Evolutionary conservation across 2,888 invertebrate genomes (phyloP), one percentile per base, ranked within the genome.

Genomic region (Zygaena filipendulae): DNA sequence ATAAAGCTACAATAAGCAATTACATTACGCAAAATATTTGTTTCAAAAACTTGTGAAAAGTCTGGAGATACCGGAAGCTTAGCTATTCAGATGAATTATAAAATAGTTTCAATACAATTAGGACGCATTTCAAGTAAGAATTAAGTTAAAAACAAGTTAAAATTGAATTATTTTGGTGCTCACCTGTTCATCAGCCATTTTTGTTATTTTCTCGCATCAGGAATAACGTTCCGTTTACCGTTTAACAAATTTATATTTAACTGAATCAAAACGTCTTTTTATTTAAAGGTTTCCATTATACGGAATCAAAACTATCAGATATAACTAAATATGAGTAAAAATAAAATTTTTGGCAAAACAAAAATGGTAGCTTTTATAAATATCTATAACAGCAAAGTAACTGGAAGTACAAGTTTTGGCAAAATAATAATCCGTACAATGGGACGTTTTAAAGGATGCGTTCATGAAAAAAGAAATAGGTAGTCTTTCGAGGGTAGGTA

Each of bases 171-270:
- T 79, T 79, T 68, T 75, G 72, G 50, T 79, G 72, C 85, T 84
- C 83, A 87, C 87, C 87, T 87, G 87, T 84, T 87, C 87, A 75
- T 87, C 87, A 84, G 87, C 87, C 87, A 88, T 88, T 84, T 86
- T 87, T 77, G 75, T 80, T 79, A 72, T 75, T 75, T 69, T 74
- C 70, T 62, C 50, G 66, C 72, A 77, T 72, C 72, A 68, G 70
- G 55, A 61, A 54, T 63, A 50, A 60, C 66, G 66, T 69, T 69
- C 53, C 49, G 58, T n/a, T n/a, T n/a, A n/a, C n/a, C n/a, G 56
- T 59, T 32, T 30, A 43, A 30, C 30, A 27, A 9, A 24, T 11
- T 27, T 23, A 28, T 20, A 21, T 16, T 23, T 9, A 11, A 19
- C 21, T 12, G 19, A 4, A 19, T 27, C 20, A 33, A n/a, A n/a